Conservation (phyloP, 2,113 vertebrate species). For the Anarrhichthys ocellatus region DNA sequence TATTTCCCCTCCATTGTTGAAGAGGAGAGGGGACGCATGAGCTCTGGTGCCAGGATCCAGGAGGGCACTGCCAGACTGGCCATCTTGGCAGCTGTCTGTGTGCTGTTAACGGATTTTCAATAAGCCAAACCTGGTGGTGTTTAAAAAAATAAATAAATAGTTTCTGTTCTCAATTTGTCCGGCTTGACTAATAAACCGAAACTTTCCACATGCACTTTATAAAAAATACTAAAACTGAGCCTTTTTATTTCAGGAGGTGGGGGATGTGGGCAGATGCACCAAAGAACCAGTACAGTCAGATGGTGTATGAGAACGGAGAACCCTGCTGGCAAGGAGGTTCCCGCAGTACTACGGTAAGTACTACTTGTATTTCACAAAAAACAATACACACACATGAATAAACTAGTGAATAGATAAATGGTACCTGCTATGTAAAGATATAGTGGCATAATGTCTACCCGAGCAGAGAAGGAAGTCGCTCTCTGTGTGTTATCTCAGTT, state of each 20-base stretch:
- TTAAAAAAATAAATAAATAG: constrained; percentile 8
- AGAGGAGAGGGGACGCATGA: constrained; percentile 50
- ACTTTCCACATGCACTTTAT: neutral
- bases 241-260: constrained; percentile 72
- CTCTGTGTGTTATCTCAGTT: too few species aligned
- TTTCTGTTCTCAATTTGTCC: constrained; percentile 12
- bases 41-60: constrained; percentile 51
- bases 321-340: constrained; percentile 76
- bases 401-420: constrained; percentile 26
- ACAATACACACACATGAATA: neutral
- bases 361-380: neutral
- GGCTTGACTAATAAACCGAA: constrained; percentile 6
- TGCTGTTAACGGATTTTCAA: constrained; percentile 45
- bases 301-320: constrained; percentile 79
- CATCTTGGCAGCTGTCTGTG: constrained; percentile 62
- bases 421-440: neutral
- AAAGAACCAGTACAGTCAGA: constrained; percentile 74
- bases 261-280: constrained; percentile 73
- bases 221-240: neutral
- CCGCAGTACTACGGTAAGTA: constrained; percentile 73
- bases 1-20: constrained; percentile 77
- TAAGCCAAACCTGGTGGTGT: constrained; percentile 35
- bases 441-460: too few species aligned
- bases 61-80: constrained; percentile 62
- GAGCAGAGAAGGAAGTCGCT: too few species aligned